A percentile compares a stretch with the other conserved stretches of the same genome.
Evolutionary conservation across 2,797 vertebrate species (phyloP).

Genomic region (Carduelis carduelis): DNA sequence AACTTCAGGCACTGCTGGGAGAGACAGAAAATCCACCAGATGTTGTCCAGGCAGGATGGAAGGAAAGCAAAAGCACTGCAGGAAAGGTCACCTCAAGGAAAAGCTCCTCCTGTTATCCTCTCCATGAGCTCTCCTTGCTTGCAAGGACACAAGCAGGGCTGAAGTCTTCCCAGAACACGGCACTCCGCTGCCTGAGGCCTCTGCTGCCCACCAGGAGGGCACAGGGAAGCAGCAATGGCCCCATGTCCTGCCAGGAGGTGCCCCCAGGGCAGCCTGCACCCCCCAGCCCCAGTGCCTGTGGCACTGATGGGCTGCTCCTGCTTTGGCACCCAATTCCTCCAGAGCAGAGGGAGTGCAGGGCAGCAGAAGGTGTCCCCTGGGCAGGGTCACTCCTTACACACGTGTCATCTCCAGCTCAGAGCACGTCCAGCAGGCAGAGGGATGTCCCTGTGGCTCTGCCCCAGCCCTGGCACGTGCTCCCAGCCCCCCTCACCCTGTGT

Average conservation of each 20-base stretch:
- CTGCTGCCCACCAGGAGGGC: background rate
- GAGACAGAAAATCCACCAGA: background rate
- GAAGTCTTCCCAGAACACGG: background rate
- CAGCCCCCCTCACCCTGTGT: background rate
- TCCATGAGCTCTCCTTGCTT: background rate
- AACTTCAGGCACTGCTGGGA: background rate
- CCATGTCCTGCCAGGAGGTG: background rate
- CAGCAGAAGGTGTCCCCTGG: fast-evolving
- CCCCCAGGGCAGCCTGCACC: background rate
- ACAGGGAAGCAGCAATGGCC: fast-evolving
- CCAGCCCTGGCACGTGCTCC: background rate
- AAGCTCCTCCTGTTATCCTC: background rate
- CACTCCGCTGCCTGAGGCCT: fast-evolving
- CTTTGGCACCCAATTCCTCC: background rate
- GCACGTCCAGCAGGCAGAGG: background rate
- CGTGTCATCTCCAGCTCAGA: background rate
- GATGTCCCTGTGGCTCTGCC: background rate
- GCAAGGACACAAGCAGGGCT: background rate
- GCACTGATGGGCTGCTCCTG: background rate
- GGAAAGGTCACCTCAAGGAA: background rate
- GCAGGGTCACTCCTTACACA: background rate
- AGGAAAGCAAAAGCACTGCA: background rate
- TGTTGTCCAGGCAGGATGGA: background rate
- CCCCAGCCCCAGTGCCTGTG: background rate
- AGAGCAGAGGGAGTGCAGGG: background rate